These are phyloP conservation scores for Chelon auratus DNA, from an alignment of 2,797 vertebrate species.

Conservation along the genomic window DNA sequence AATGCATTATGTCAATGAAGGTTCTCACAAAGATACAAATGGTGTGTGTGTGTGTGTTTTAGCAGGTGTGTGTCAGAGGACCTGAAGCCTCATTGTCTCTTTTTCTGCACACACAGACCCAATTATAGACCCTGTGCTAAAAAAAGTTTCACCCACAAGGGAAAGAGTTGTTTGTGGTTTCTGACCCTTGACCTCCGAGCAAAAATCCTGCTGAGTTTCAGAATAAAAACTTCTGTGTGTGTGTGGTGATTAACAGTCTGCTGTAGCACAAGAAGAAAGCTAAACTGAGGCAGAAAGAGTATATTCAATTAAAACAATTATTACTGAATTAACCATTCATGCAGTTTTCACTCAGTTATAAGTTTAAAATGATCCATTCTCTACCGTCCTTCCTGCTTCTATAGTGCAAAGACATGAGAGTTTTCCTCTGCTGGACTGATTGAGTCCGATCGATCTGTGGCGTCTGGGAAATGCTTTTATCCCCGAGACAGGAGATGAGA, in stretches of 20 bases:
- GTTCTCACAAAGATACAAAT: neutral
- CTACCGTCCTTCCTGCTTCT: neutral
- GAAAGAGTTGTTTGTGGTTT: constrained; percentile 11
- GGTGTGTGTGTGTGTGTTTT: constrained; percentile 28
- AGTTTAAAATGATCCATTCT: neutral
- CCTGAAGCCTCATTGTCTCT: constrained; percentile 23
- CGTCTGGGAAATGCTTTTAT: constrained; percentile 60
- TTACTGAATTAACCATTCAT: too few relatives aligned
- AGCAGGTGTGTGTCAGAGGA: constrained; percentile 36
- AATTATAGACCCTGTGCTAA: constrained; percentile 57
- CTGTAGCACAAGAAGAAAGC: neutral
- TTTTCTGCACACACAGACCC: constrained; percentile 51
- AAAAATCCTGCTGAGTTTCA: constrained; percentile 19
- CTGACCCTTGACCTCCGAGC: constrained; percentile 50
- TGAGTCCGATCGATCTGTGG: constrained; percentile 49
- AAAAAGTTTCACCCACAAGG: neutral
- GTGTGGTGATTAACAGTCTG: neutral
- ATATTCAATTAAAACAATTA: too few relatives aligned
- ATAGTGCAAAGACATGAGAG: neutral
- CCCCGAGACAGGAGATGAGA: constrained; percentile 33
- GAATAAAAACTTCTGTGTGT: constrained; percentile 12
- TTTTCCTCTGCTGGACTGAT: neutral
- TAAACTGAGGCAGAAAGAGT: too few relatives aligned
- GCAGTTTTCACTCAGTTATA: neutral
- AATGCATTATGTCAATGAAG: too few relatives aligned